These are phyloP conservation scores for Nipponia nippon DNA, from an alignment of 2,113 vertebrate species.

Conservation along the genomic window DNA sequence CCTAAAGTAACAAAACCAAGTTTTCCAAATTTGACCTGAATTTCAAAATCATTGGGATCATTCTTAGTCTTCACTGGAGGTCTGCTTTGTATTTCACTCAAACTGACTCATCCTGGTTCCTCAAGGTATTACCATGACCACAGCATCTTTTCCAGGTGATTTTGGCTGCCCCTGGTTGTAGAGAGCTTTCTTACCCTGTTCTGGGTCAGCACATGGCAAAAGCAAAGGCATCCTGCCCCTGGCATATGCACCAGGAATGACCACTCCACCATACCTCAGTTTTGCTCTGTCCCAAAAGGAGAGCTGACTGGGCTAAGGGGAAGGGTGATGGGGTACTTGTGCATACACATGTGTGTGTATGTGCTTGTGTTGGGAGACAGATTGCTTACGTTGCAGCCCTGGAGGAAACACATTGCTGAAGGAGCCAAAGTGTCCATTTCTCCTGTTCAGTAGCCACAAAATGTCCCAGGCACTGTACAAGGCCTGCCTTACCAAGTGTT, in stretches of 20 bases:
- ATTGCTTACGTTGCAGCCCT: neutral
- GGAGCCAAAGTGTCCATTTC: neutral
- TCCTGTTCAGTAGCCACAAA: neutral
- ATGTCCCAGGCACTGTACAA: neutral
- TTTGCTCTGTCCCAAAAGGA: neutral
- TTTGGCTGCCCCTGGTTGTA: neutral
- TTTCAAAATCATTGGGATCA: neutral
- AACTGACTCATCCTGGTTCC: neutral
- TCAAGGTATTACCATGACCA: neutral
- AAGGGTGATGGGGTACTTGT: fast-evolving
- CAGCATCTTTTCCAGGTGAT: neutral
- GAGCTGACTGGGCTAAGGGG: neutral
- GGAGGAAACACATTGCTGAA: neutral
- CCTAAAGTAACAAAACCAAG: neutral
- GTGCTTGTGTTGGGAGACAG: neutral
- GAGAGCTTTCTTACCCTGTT: neutral
- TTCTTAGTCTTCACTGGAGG: neutral
- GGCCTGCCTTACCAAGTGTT: neutral
- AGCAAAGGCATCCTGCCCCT: neutral
- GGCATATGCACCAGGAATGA: neutral
- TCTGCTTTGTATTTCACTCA: neutral
- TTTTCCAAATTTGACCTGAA: neutral
- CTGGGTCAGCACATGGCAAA: neutral
- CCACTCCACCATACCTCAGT: neutral
- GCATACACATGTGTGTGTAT: neutral